Evolutionary conservation across 2,888 invertebrate species (phyloP).

Genomic region (Boloria euphrosyne): DNA sequence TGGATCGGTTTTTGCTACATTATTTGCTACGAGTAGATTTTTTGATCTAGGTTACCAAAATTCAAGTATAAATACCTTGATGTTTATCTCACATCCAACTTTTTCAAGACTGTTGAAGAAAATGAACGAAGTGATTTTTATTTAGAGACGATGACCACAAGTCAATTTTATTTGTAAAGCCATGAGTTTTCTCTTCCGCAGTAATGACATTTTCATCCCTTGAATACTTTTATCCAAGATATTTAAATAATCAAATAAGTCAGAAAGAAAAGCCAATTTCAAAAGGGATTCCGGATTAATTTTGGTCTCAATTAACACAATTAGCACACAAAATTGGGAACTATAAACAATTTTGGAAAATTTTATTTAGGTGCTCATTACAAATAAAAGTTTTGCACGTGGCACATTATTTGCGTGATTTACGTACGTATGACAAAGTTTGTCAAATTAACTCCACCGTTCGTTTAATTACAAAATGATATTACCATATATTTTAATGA

Average conservation of each 20-base stretch:
- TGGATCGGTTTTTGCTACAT: constrained; percentile 36
- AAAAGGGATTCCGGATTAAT: constrained; percentile 12
- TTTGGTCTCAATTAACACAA: too few relatives aligned
- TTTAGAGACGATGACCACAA: constrained; percentile 11
- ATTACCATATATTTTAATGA: too few relatives aligned
- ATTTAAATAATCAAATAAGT: constrained; percentile 17
- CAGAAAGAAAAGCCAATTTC: constrained; percentile 12
- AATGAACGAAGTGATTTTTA: constrained; percentile 6
- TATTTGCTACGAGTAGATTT: not conserved
- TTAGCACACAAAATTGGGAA: too few relatives aligned
- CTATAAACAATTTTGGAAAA: too few relatives aligned
- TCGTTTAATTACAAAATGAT: too few relatives aligned
- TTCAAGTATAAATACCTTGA: not conserved
- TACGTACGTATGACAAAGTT: too few relatives aligned
- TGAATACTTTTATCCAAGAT: constrained; percentile 18
- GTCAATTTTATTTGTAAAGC: constrained; percentile 10
- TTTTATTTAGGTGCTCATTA: too few relatives aligned
- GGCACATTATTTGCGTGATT: too few relatives aligned
- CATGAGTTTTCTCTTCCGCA: constrained; percentile 15
- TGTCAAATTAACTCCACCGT: too few relatives aligned
- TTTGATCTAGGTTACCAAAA: not conserved
- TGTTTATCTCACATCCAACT: constrained; percentile 6
- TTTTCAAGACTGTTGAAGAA: not conserved
- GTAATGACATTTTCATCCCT: constrained; percentile 18
- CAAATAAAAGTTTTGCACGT: too few relatives aligned